Evolutionary conservation across 2,797 vertebrate genomes (phyloP), one percentile per base, ranked within the genome.

Genomic region (Sphenodon punctatus): DNA sequence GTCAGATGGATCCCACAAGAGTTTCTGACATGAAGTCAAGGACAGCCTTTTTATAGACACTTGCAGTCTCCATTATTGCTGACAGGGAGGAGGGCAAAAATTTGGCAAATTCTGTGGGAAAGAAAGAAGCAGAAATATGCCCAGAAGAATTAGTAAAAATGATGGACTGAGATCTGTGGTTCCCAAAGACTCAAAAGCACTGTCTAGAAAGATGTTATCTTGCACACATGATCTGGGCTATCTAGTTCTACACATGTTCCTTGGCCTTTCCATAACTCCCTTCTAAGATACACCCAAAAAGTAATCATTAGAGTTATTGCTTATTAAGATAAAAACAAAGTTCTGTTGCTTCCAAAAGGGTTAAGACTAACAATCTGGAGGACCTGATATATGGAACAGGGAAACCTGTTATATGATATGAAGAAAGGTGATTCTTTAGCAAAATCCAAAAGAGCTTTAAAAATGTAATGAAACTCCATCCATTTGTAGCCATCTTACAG

Each of bases 41-140:
- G 60, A 60, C 64, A 67, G 42, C 5, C 61, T 27, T 53, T 53
- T 53, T 49, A n/a, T 12, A 74, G 11, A 20, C 8, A 64, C 20
- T 64, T 60, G 8, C 14, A 76, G 34, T 46, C 63, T 80, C 43
- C 77, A 51, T 30, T 82, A 59, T 49, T 84, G 17, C 56, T 82
- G 84, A 49, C 75, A 87, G 63, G 34, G 66, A 74, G 15, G 59
- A 75, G 78, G 80, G 90, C 61, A 80, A 34, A 25, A 63, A 88
- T 36, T 64, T 88, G 87, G 88, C 81, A 89, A 82, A 82, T 38
- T 76, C 15, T 79, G 84, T 80, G 84, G 78, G 91, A 90, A 91
- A 88, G 51, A 22, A 60, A 49, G 72, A 3, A 74, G 60, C 51
- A 84, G 78, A 74, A 61, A 63, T 0, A 0, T 8, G 30, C 72